Base-by-base conservation (phyloP, 2,888 invertebrate species). In the Drosophila quinaria region DNA sequence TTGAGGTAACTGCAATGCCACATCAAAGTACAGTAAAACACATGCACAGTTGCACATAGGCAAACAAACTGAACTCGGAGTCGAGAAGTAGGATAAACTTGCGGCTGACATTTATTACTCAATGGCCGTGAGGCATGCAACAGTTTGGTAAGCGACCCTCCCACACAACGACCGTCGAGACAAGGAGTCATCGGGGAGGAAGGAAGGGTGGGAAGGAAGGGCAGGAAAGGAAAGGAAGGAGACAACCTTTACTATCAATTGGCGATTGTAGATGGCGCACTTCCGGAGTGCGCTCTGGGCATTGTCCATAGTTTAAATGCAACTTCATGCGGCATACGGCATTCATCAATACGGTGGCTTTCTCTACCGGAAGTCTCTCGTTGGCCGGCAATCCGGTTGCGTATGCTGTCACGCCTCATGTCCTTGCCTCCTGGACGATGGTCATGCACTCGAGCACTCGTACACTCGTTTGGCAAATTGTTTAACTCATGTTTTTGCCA, bases 291-390 rank as follows among this genome's bases (percentile, higher is more conserved):
- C 87, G 95, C 95, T 3, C 91, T 96, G 50, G 96, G 95, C 13
- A 92, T 96, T 54, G 95, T 95, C 10, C 94, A 96, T 90, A 94
- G 94, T 61, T 94, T 95, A 87, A 94, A 95, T 81, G 94, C 94
- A 1, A 96, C 96, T 71, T 96, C 96, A 0, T 96, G 96, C 91
- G 96, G 96, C 96, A 93, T 96, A 96, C 91, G 96, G 96, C 96
- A 93, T 96, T 96, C 93, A 95, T 97, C 71, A 96, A 97, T 92
- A 96, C 96, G 13, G 96, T 96, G 5, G 96, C 95, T 15, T 95
- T 96, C 91, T 96, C 96, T 92, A 94, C 95, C 15, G 95, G 95
- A 73, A 95, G 96, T 3, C 93, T 96, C 64, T 94, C 95, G 51
- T 93, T 94, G 49, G 95, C 96, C 41, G 97, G 96, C 13, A 96